A percentile compares a stretch with the other conserved stretches of the same genome.
phyloP scores from a whole-genome alignment of 2,113 vertebrate species.

The Echinops telfairi region DNA sequence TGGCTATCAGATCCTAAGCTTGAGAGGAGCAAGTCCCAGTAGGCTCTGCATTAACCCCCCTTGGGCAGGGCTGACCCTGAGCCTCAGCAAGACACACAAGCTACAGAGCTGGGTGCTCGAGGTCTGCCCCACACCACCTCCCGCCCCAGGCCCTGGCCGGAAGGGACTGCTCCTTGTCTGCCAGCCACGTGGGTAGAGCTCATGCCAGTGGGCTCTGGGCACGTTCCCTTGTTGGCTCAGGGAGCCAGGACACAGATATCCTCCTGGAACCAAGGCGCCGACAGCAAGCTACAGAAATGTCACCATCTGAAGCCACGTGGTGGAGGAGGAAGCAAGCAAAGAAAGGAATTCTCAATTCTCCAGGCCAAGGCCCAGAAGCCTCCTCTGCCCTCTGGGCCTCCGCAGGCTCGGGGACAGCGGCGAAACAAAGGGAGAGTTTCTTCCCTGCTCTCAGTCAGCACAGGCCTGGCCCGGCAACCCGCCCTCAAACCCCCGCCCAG shows the following conservation, averaged over 20 bases:
- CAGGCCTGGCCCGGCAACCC: background rate
- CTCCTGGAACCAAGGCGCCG: constrained; percentile 64
- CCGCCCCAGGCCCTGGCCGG: background rate
- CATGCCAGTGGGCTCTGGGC: constrained; percentile 63
- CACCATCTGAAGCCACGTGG: constrained; percentile 48
- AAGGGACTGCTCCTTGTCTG: constrained; percentile 25
- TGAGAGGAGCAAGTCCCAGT: background rate
- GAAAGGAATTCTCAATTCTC: background rate
- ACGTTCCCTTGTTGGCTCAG: constrained; percentile 71
- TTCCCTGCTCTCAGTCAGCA: background rate
- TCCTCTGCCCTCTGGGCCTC: background rate
- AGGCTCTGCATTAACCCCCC: background rate
- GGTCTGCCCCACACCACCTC: background rate
- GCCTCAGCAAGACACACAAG: background rate
- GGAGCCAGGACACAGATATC: constrained; percentile 41
- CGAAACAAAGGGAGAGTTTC: background rate
- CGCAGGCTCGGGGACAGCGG: background rate
- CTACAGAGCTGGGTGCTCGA: background rate
- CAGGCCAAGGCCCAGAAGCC: background rate
- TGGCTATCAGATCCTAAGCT: background rate
- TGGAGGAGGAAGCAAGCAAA: constrained; percentile 51
- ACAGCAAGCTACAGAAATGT: constrained; percentile 69
- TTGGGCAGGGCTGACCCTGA: background rate
- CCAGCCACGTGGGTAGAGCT: constrained; percentile 29
- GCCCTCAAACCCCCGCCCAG: background rate